A percentile compares a stretch with the other conserved stretches of the same genome.
Conservation (phyloP, 2,113 vertebrate genomes). For the Typhlomys cinereus region DNA sequence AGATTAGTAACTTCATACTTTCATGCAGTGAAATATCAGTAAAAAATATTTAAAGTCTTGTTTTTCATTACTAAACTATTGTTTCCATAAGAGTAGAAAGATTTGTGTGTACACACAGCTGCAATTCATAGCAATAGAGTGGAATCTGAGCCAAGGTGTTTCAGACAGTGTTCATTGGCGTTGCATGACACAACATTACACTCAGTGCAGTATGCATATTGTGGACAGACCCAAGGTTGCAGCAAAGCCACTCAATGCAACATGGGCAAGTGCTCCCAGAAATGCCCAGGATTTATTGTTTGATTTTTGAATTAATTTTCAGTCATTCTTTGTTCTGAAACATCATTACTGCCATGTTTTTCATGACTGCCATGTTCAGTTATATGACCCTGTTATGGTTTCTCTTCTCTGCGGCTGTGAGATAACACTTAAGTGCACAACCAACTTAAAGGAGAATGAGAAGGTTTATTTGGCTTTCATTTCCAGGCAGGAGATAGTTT, state of each 20-base stretch:
- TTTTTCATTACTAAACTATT: background rate
- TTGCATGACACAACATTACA: background rate
- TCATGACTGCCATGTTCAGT: background rate
- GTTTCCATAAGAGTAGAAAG: background rate
- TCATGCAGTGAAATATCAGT: background rate
- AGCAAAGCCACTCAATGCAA: background rate
- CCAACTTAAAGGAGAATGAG: no score
- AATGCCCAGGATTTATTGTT: background rate
- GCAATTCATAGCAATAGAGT: background rate
- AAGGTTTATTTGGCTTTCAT: no score
- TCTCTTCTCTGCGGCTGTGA: no score
- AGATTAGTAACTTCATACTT: background rate
- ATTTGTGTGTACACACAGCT: background rate
- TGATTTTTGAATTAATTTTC: background rate
- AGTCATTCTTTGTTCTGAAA: background rate
- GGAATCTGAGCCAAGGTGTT: background rate
- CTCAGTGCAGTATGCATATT: background rate
- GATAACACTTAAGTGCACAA: no score
- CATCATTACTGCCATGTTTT: background rate
- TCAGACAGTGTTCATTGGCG: background rate
- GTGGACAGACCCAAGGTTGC: background rate
- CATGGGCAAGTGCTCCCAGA: background rate
- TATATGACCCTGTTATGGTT: background rate
- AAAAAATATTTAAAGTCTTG: background rate
- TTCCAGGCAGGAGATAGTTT: no score